Evolutionary conservation across 1,140 invertebrate species (phyloP), one percentile per base, ranked within the genome.

Genomic region (Halesus radiatus): DNA sequence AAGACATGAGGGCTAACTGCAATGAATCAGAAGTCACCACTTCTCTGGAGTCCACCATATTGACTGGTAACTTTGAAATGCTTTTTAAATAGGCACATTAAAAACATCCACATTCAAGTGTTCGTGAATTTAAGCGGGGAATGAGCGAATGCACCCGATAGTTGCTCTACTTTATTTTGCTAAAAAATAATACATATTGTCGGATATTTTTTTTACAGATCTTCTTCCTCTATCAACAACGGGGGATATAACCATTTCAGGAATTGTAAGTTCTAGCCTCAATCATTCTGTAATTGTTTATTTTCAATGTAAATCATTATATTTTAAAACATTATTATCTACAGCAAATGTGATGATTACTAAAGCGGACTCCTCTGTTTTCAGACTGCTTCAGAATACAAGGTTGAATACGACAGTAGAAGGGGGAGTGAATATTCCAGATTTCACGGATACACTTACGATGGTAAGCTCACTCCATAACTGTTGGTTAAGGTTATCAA

Each of bases 361-460:
- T 37, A 37, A 37, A 8, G 22, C 20, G 2, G 1, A 15, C 18
- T 26, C 26, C 18, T 23, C 23, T 64, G 8, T 50, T 70, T 70
- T 8, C 89, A 98, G 97, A 98, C 96, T 0, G 94, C 97, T 0
- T 93, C 94, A 80, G 94, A 98, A 86, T 99, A 99, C 87, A 91
- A 93, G 83, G 88, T 91, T 13, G 93, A 97, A 86, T 98, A 99
- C 87, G 93, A 98, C 83, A 91, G 93, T 7, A 88, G 93, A 80
- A 91, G 96, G 70, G 94, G 95, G 5, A 85, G 87, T 0, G 95
- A 97, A 85, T 98, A 97, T 87, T 98, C 97, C 16, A 92, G 96
- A 66, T 99, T 98, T 87, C 97, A 99, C 86, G 98, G 97, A 1
- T 99, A 99, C 87, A 98, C 98, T 15, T 99, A 99, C 88, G 98